Conservation (phyloP, 2,888 invertebrate genomes). For the Bombyx huttoni region DNA sequence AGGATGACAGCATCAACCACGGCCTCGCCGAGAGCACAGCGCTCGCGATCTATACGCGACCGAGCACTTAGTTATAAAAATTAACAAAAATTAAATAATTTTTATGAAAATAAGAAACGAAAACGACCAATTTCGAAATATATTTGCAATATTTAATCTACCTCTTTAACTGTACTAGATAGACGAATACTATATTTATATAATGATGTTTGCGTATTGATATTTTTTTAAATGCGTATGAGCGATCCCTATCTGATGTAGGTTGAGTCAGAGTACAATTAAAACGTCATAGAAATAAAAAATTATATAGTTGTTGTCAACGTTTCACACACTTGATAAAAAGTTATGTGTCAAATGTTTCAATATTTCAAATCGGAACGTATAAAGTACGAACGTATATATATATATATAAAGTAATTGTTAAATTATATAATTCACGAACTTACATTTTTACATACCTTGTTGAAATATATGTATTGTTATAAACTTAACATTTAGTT, state of each 20-base stretch:
- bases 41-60: too few relatives aligned
- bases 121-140: not conserved
- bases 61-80: too few relatives aligned
- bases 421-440: not conserved
- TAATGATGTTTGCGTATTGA: not conserved
- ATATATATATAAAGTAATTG: not conserved
- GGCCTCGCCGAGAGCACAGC: too few relatives aligned
- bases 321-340: too few relatives aligned
- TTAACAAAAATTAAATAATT: too few relatives aligned
- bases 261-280: not conserved
- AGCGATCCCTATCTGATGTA: not conserved
- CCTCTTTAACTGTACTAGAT: conserved; percentile 1
- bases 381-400: too few relatives aligned
- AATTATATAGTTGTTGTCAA: not conserved
- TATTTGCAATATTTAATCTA: conserved; percentile 1
- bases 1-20: too few relatives aligned
- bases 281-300: not conserved
- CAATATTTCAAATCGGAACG: too few relatives aligned
- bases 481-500: too few relatives aligned
- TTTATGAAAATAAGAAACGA: not conserved
- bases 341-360: too few relatives aligned
- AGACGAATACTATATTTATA: not conserved
- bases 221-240: not conserved
- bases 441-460: not conserved
- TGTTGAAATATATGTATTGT: not conserved